Evolutionary conservation across 1,140 invertebrate genomes (phyloP).

Genomic region (Cotesia typhae): DNA sequence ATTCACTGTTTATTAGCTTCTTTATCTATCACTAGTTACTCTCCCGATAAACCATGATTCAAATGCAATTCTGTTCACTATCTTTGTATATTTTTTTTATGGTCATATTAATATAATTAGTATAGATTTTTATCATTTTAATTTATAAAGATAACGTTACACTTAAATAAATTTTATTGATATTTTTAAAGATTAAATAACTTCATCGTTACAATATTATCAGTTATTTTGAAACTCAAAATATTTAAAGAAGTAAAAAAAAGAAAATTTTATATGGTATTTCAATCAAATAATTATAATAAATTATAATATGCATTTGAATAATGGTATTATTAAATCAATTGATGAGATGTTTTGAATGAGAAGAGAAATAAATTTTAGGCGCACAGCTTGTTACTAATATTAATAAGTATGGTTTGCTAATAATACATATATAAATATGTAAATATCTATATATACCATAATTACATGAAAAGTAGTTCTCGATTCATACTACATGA

Average conservation of each 20-base stretch:
- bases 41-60: constrained; percentile 15
- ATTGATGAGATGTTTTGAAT: constrained; percentile 35
- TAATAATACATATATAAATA: neutral
- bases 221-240: too few species aligned
- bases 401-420: constrained; percentile 43
- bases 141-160: too few species aligned
- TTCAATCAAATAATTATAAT: too few species aligned
- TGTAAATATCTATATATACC: constrained; percentile 18
- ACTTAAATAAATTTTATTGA: too few species aligned
- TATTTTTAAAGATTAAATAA: neutral
- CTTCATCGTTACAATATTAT: too few species aligned
- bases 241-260: too few species aligned
- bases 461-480: constrained; percentile 26
- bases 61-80: constrained; percentile 11
- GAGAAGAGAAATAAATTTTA: constrained; percentile 42
- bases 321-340: constrained; percentile 22
- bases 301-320: constrained; percentile 40
- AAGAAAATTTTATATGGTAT: too few species aligned
- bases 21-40: neutral
- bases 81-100: neutral
- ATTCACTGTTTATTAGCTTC: too few species aligned
- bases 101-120: neutral
- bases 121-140: neutral
- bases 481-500: neutral
- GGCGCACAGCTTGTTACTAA: constrained; percentile 56